Conservation (phyloP, 2,797 vertebrate genomes). For the Poeciliopsis infans region DNA sequence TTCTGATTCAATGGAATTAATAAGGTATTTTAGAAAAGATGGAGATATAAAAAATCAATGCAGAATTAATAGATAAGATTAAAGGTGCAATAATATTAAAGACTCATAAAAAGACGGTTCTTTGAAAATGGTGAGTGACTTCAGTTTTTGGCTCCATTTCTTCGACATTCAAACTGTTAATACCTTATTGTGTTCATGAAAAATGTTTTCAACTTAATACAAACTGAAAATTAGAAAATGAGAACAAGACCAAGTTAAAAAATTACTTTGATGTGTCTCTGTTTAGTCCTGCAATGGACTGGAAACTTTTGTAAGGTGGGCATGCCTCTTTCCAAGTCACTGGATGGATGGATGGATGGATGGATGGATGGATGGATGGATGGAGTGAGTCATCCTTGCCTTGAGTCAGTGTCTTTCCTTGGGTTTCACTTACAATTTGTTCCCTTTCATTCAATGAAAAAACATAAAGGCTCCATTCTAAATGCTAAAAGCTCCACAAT, state of each 20-base stretch:
- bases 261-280: not conserved
- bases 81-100: not conserved
- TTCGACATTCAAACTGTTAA: not conserved
- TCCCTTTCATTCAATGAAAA: not conserved
- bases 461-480: not conserved
- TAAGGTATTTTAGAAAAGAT: not conserved
- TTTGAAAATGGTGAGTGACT: not conserved
- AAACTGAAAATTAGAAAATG: not conserved
- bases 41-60: not conserved
- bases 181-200: not conserved
- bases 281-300: not conserved
- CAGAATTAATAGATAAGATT: not conserved
- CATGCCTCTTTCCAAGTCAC: too few species aligned
- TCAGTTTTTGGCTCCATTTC: not conserved
- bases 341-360: not conserved
- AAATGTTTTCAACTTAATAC: not conserved
- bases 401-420: not conserved
- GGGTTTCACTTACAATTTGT: not conserved
- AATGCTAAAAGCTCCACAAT: too few species aligned
- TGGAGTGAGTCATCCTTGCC: not conserved
- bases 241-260: not conserved
- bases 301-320: not conserved
- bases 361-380: too few species aligned
- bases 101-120: not conserved
- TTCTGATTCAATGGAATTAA: not conserved